A percentile compares a stretch with the other conserved stretches of the same genome.
phyloP scores from a whole-genome alignment of 2,888 invertebrate species.

The Ophraella communa region DNA sequence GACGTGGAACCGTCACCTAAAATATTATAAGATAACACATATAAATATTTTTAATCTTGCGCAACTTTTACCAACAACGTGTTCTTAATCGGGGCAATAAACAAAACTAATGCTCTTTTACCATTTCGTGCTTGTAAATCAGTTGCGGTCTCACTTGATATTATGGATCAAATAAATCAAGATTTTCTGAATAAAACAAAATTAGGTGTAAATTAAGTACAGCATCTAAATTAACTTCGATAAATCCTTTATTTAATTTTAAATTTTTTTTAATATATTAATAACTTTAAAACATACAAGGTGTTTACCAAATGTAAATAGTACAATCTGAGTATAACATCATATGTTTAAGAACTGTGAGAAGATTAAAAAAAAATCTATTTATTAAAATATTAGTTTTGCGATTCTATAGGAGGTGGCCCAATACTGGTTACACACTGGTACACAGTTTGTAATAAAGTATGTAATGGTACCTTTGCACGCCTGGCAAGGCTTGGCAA shows the following conservation, averaged over 20 bases:
- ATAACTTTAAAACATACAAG: not conserved
- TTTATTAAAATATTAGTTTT: too few relatives aligned
- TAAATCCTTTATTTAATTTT: not conserved
- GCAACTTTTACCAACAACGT: slow-evolving; percentile 8
- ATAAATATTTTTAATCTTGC: slow-evolving; percentile 11
- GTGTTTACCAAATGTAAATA: not conserved
- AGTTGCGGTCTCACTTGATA: slow-evolving; percentile 9
- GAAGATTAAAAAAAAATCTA: too few relatives aligned
- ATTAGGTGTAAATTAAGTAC: not conserved
- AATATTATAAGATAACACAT: slow-evolving; percentile 11
- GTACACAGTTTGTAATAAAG: too few relatives aligned
- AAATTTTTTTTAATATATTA: not conserved
- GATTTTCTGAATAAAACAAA: not conserved
- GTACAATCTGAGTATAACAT: too few relatives aligned
- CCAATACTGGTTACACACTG: too few relatives aligned
- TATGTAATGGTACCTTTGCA: too few relatives aligned
- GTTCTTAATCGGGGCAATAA: slow-evolving; percentile 21
- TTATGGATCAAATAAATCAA: slow-evolving; percentile 17
- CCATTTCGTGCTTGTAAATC: slow-evolving; percentile 16
- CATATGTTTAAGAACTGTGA: too few relatives aligned
- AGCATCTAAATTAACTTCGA: not conserved
- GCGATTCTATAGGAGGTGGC: too few relatives aligned
- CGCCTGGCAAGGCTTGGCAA: too few relatives aligned
- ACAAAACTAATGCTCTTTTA: slow-evolving; percentile 19
- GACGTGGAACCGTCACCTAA: slow-evolving; percentile 6